Evolutionary conservation across 2,888 invertebrate genomes (phyloP).

Genomic region (Gastracanthus pulcherrimus): DNA sequence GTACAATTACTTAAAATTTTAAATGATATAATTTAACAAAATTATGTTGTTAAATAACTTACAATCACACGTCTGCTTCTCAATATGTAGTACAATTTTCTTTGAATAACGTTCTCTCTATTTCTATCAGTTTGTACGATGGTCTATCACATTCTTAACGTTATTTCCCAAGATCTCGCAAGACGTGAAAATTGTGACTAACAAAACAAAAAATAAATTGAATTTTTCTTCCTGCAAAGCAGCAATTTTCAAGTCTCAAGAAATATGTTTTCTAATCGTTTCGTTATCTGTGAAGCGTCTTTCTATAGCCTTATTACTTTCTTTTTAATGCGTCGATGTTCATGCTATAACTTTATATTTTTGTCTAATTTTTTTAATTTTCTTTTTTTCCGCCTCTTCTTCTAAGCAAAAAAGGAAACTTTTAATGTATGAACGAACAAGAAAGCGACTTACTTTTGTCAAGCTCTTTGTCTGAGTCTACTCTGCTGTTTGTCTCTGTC

Average conservation of each 20-base stretch:
- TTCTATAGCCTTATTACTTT: constrained; percentile 22
- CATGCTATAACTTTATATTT: constrained; percentile 20
- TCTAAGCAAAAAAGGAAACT: not conserved
- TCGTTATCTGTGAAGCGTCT: constrained; percentile 29
- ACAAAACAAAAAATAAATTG: not conserved
- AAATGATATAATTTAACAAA: no score
- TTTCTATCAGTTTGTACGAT: constrained; percentile 13
- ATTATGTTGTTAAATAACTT: not conserved
- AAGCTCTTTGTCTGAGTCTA: constrained; percentile 16
- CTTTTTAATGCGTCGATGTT: constrained; percentile 23
- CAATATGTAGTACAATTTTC: constrained; percentile 11
- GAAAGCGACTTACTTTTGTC: constrained; percentile 11
- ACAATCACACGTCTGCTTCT: constrained; percentile 24
- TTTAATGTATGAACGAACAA: not conserved
- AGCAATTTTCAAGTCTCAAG: constrained; percentile 37
- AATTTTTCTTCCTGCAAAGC: not conserved
- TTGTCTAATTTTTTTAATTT: constrained; percentile 4
- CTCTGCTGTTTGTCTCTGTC: constrained; percentile 26
- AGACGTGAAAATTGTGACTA: constrained; percentile 44
- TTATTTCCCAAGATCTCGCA: constrained; percentile 18
- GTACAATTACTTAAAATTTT: no score
- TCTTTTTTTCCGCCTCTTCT: not conserved
- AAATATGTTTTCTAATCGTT: constrained; percentile 18
- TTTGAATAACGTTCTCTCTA: constrained; percentile 36
- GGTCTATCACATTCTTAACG: constrained; percentile 25